Conservation (phyloP, 1,140 invertebrate genomes). For the Ptiloglossa arizonensis region DNA sequence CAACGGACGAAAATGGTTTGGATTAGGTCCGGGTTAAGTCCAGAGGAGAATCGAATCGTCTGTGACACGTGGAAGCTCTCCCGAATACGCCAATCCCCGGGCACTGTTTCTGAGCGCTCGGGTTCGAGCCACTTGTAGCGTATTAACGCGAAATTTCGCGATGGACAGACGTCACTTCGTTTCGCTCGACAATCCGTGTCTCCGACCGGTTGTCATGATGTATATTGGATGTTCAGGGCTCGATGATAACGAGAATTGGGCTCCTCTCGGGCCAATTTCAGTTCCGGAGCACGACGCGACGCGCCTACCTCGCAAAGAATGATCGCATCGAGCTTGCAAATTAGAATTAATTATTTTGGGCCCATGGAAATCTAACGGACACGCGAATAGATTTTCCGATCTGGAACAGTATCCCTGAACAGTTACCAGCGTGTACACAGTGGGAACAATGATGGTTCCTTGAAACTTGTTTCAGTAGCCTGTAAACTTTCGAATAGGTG, state of each 20-base stretch:
- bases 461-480: too few relatives aligned
- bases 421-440: too few relatives aligned
- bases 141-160: constrained; percentile 31
- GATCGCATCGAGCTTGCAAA: background rate
- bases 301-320: background rate
- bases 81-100: background rate
- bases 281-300: too few relatives aligned
- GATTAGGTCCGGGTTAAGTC: too few relatives aligned
- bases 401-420: too few relatives aligned
- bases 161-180: constrained; percentile 33
- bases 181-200: constrained; percentile 1
- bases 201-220: constrained; percentile 6
- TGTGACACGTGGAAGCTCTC: background rate
- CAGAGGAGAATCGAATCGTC: background rate
- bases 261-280: constrained; percentile 11
- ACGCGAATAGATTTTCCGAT: too few relatives aligned
- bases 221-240: background rate
- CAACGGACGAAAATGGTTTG: background rate
- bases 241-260: background rate
- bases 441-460: too few relatives aligned
- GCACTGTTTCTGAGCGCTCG: background rate
- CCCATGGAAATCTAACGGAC: too few relatives aligned
- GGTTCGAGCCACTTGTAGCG: background rate
- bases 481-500: too few relatives aligned
- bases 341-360: background rate